Percentiles rank a stretch among this genome's conserved stretches.
Evolutionary conservation across 2,797 vertebrate genomes (phyloP).

Genomic region (Crypturellus tataupa): DNA sequence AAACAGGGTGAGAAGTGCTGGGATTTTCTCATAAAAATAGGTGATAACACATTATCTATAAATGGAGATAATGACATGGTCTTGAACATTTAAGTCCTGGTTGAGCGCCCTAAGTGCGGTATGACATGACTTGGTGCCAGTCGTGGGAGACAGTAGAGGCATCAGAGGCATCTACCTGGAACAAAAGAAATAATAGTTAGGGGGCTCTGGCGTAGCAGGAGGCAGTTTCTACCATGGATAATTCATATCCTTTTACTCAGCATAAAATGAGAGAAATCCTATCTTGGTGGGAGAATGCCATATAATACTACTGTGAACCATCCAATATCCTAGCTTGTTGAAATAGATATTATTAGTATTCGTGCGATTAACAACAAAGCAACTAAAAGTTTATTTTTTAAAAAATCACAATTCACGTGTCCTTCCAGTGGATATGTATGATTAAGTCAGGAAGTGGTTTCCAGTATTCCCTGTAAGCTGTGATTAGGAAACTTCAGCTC

Average conservation of each 20-base stretch:
- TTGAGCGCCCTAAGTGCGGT: not conserved
- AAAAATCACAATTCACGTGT: not conserved
- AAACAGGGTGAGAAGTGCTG: not conserved
- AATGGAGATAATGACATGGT: not conserved
- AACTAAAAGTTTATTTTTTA: not conserved
- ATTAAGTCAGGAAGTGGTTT: not conserved
- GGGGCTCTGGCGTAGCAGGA: accelerated
- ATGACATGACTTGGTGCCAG: not conserved
- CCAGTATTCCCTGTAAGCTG: not conserved
- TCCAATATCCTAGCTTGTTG: not conserved
- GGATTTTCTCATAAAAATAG: not conserved
- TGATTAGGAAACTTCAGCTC: accelerated
- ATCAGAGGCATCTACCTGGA: not conserved
- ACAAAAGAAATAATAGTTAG: not conserved
- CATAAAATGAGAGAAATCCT: not conserved
- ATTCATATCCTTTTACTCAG: accelerated
- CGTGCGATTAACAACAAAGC: not conserved
- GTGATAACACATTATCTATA: too few relatives aligned
- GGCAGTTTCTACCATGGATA: not conserved
- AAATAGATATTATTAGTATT: not conserved
- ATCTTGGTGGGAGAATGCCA: not conserved
- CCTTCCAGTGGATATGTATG: not conserved
- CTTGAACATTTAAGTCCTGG: accelerated
- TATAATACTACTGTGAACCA: not conserved
- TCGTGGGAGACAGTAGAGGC: too few relatives aligned